A percentile compares a stretch with the other conserved stretches of the same genome.
Conservation (phyloP, 1,140 invertebrate species). For the Proctacanthus coquilletti region DNA sequence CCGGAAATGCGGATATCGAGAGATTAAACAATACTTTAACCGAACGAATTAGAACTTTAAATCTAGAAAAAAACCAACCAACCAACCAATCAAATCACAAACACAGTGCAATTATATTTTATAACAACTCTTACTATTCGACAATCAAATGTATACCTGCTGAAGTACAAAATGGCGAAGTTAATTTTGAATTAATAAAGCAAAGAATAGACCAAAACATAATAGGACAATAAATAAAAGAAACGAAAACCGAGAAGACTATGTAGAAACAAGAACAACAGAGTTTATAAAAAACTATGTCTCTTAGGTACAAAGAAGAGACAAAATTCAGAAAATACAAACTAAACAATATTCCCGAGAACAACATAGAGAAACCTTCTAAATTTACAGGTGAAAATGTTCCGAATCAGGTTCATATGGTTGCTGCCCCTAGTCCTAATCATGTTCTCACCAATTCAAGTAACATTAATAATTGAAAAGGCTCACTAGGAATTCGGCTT, state of each 20-base stretch:
- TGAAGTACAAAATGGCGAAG: not conserved
- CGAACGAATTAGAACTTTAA: not conserved
- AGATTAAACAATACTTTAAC: no score
- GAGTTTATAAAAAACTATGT: not conserved
- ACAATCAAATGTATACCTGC: not conserved
- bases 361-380: not conserved
- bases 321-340: not conserved
- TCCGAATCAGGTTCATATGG: not conserved
- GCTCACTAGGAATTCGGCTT: no score
- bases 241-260: not conserved
- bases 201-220: not conserved
- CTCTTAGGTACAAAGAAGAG: not conserved
- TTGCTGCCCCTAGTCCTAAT: not conserved
- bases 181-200: not conserved
- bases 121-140: not conserved
- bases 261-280: not conserved
- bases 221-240: not conserved
- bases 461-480: no score
- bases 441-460: no score
- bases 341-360: not conserved
- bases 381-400: not conserved
- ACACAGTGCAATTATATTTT: not conserved
- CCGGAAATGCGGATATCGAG: not conserved
- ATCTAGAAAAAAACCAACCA: not conserved
- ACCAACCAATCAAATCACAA: no score